These are phyloP conservation scores for Drosophila kikkawai DNA, from an alignment of 1,140 invertebrate genomes.

Conservation along the genomic window DNA sequence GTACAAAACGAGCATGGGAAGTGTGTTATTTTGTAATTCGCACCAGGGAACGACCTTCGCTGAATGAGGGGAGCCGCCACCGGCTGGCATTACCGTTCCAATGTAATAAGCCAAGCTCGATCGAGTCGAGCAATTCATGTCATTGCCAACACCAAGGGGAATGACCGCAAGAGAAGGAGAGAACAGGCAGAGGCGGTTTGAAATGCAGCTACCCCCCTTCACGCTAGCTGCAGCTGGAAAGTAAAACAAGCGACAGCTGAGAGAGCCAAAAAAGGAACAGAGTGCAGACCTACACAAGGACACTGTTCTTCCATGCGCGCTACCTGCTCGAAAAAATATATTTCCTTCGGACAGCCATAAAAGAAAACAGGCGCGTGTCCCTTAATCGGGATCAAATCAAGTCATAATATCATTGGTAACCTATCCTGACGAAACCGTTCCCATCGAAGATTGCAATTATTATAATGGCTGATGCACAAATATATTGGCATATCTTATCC, in stretches of 20 bases:
- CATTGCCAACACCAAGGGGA: slow-evolving; percentile 41
- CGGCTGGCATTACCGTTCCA: slow-evolving; percentile 18
- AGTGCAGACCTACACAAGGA: slow-evolving; percentile 8
- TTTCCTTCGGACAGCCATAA: slow-evolving; percentile 34
- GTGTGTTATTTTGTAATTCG: slow-evolving; percentile 21
- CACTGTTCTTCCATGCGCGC: background rate
- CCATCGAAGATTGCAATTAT: slow-evolving; percentile 17
- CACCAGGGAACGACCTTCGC: slow-evolving; percentile 22
- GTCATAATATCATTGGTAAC: background rate
- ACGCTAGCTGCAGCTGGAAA: slow-evolving; percentile 25
- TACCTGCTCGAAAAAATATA: slow-evolving; percentile 30
- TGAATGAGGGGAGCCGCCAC: background rate
- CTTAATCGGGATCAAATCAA: slow-evolving; percentile 10
- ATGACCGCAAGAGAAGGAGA: slow-evolving; percentile 17
- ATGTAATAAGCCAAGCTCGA: slow-evolving; percentile 22
- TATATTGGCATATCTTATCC: slow-evolving; percentile 17
- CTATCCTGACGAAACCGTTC: background rate
- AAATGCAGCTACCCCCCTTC: slow-evolving; percentile 32
- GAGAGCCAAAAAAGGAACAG: background rate
- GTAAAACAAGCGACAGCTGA: slow-evolving; percentile 20
- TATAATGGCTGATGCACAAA: slow-evolving; percentile 22
- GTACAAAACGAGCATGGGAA: slow-evolving; percentile 21
- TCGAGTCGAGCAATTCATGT: slow-evolving; percentile 12
- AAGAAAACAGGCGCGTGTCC: slow-evolving; percentile 48
- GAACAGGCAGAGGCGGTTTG: background rate